phyloP scores from a whole-genome alignment of 2,113 vertebrate genomes.

The Tachuris rubrigastra region DNA sequence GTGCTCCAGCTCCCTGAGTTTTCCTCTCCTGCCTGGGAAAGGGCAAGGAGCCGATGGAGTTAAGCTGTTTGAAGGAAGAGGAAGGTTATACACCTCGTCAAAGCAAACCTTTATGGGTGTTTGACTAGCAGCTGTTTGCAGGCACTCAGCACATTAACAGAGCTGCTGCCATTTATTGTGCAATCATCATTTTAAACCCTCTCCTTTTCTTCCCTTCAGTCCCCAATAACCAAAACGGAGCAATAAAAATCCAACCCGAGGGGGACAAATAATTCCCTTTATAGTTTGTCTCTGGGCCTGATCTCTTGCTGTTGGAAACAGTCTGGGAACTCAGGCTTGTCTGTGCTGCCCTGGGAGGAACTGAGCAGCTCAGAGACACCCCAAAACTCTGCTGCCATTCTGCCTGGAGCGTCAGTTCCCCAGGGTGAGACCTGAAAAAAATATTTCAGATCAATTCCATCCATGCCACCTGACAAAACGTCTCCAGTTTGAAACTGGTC shows the following conservation, averaged over 20 bases:
- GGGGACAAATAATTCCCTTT: background rate
- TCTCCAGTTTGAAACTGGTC: background rate
- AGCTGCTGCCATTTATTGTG: background rate
- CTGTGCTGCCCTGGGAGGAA: background rate
- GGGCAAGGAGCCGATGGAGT: background rate
- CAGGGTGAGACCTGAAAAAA: rapidly evolving
- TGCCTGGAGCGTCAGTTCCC: background rate
- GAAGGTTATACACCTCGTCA: background rate
- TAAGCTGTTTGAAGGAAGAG: background rate
- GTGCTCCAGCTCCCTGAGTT: background rate
- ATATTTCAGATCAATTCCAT: background rate
- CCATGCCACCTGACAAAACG: background rate
- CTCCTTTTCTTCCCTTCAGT: background rate
- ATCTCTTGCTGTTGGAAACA: background rate
- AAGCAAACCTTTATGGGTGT: background rate
- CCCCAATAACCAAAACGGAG: background rate
- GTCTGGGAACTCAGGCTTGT: background rate
- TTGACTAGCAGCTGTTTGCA: background rate
- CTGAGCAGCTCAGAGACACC: background rate
- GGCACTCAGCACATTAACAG: background rate
- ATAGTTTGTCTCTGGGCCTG: background rate
- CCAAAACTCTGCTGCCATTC: background rate
- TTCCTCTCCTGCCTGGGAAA: background rate
- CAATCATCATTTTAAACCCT: background rate
- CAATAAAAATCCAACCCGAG: background rate